phyloP scores from a whole-genome alignment of 2,888 invertebrate species.

The Cephalotes varians region DNA sequence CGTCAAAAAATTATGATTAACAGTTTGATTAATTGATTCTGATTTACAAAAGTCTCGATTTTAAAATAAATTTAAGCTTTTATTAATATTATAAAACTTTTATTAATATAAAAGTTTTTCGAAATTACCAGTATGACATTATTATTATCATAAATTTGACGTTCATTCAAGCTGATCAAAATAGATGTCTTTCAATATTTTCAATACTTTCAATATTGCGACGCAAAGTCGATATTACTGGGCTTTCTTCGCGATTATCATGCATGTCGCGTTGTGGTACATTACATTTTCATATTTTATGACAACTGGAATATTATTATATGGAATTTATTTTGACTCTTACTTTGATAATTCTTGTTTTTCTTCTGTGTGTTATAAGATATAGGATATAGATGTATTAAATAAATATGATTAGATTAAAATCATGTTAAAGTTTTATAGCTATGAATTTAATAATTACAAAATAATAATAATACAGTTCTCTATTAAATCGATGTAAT shows the following conservation, averaged over 20 bases:
- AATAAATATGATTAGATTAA: background rate
- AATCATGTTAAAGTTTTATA: conserved; percentile 1
- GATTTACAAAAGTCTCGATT: background rate
- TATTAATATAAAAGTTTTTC: background rate
- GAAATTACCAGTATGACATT: background rate
- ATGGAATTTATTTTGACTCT: conserved; percentile 19
- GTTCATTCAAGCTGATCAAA: conserved; percentile 43
- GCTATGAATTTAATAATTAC: background rate
- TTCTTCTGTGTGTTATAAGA: background rate
- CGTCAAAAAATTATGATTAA: background rate
- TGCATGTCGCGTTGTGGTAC: conserved; percentile 24
- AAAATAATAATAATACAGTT: background rate
- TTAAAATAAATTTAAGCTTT: background rate
- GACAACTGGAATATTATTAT: conserved; percentile 43
- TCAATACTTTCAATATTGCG: conserved; percentile 45
- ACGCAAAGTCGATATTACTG: conserved; percentile 46
- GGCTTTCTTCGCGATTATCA: conserved; percentile 47
- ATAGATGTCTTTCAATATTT: conserved; percentile 42
- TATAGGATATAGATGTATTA: background rate
- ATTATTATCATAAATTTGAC: conserved; percentile 40
- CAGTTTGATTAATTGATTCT: background rate
- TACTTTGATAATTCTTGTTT: conserved; percentile 19
- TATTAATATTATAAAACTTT: background rate
- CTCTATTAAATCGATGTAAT: background rate
- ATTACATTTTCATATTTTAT: conserved; percentile 46